Percentiles rank a stretch among this genome's conserved stretches.
Conservation (phyloP, 2,888 invertebrate species). For the Metalampra italica region DNA sequence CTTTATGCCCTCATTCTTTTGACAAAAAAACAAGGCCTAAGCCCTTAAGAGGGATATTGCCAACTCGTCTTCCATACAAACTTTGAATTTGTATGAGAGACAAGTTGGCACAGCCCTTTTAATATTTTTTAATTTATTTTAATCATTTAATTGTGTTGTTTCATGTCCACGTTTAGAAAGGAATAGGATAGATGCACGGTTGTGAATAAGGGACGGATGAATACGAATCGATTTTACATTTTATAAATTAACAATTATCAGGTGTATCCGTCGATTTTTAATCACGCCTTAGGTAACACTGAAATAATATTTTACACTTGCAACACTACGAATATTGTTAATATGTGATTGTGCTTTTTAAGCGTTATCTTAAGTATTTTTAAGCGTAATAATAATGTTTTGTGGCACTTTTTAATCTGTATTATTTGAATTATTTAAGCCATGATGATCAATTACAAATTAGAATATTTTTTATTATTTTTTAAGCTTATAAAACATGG, state of each 20-base stretch:
- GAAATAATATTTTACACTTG: conserved; percentile 33
- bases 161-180: neutral
- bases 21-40: neutral
- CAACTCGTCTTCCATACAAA: no score
- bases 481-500: conserved; percentile 24
- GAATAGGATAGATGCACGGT: conserved; percentile 13
- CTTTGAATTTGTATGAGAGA: no score
- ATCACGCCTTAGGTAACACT: conserved; percentile 24
- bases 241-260: neutral
- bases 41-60: no score
- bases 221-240: conserved; percentile 6
- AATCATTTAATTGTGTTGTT: neutral
- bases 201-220: conserved; percentile 16
- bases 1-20: neutral
- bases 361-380: conserved; percentile 19
- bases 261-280: conserved; percentile 39
- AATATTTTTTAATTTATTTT: neutral
- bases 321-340: conserved; percentile 38
- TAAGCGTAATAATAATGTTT: conserved; percentile 36
- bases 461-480: conserved; percentile 32
- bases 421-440: conserved; percentile 30
- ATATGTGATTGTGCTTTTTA: conserved; percentile 51
- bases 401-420: conserved; percentile 33
- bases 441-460: conserved; percentile 43
- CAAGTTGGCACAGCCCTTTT: no score